Evolutionary conservation across 2,113 vertebrate genomes (phyloP).

Genomic region (Varanus komodoensis): DNA sequence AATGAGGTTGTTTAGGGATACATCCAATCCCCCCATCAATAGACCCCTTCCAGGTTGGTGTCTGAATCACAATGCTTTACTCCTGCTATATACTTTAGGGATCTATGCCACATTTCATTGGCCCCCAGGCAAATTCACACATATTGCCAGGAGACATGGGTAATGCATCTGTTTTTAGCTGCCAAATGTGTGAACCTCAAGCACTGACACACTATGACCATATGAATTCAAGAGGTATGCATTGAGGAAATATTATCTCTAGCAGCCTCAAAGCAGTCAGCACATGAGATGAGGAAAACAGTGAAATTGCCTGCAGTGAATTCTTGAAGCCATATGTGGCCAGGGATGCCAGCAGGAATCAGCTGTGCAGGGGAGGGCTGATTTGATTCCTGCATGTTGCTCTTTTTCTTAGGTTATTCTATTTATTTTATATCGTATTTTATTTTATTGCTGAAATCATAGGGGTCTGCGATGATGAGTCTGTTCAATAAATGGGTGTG

Average conservation of each 20-base stretch:
- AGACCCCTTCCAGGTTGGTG: neutral
- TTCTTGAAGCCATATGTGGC: neutral
- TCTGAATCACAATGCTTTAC: neutral
- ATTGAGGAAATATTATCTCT: neutral
- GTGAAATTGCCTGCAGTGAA: neutral
- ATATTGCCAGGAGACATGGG: neutral
- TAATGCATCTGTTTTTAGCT: neutral
- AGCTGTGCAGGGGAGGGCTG: neutral
- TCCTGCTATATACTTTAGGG: neutral
- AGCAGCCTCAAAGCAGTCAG: neutral
- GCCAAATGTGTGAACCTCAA: neutral
- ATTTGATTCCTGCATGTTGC: too few relatives aligned
- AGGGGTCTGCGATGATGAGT: neutral
- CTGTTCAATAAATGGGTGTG: neutral
- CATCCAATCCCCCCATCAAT: neutral
- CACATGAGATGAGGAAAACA: neutral
- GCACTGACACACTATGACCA: neutral
- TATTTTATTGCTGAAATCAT: neutral
- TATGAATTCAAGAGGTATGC: neutral
- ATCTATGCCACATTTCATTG: neutral
- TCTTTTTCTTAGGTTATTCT: neutral
- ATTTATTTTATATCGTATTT: neutral
- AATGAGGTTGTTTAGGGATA: too few relatives aligned
- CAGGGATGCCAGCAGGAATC: neutral
- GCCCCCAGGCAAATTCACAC: neutral